These are phyloP conservation scores for Lasioglossum albipes DNA, from an alignment of 1,140 invertebrate species.

Conservation along the genomic window DNA sequence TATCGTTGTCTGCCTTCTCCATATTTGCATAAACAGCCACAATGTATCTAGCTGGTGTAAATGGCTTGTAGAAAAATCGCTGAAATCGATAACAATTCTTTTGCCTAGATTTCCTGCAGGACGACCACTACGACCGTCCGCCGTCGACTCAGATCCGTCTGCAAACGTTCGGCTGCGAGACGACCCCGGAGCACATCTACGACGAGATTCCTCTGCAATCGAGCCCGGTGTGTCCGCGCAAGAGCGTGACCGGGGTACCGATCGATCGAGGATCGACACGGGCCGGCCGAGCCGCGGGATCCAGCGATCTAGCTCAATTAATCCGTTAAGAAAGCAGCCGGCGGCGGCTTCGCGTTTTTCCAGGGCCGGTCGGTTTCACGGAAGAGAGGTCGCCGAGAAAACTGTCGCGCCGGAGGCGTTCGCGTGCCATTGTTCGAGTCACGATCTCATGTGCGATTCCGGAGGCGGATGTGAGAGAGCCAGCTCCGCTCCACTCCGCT, in stretches of 20 bases:
- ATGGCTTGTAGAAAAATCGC: too few species aligned
- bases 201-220: slow-evolving; percentile 75
- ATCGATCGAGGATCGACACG: background rate
- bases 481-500: background rate
- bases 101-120: slow-evolving; percentile 69
- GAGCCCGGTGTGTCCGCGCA: slow-evolving; percentile 57
- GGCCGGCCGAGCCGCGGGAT: too few species aligned
- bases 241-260: slow-evolving; percentile 51
- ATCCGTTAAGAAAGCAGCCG: background rate
- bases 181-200: slow-evolving; percentile 74
- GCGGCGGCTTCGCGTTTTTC: background rate
- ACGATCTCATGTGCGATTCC: slow-evolving; percentile 22
- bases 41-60: too few species aligned
- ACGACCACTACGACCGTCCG: slow-evolving; percentile 76
- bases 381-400: background rate
- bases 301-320: background rate
- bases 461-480: slow-evolving; percentile 34
- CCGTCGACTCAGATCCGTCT: slow-evolving; percentile 56
- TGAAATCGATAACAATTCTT: too few species aligned
- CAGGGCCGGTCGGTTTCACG: background rate
- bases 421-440: slow-evolving; percentile 17
- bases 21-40: too few species aligned
- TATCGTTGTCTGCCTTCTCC: too few species aligned
- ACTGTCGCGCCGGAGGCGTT: slow-evolving; percentile 12
- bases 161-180: slow-evolving; percentile 52